These are phyloP conservation scores for Montipora capitata DNA, from an alignment of 92 coral and sea anemone genomes.

Conservation along the genomic window DNA sequence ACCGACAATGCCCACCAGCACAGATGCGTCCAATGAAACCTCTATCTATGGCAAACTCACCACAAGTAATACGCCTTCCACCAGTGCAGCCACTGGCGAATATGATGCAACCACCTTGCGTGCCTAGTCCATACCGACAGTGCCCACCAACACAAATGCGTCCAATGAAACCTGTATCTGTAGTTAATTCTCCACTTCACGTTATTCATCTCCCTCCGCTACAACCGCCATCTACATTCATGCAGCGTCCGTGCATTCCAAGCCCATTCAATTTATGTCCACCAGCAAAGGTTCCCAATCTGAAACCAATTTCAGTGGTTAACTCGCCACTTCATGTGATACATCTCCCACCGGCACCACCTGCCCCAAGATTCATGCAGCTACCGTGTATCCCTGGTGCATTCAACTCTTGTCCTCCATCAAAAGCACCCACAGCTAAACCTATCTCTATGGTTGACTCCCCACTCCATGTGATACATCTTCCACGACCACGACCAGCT, in stretches of 20 bases:
- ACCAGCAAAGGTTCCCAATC: background rate
- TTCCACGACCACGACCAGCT: conserved; percentile 31
- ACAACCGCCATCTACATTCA: background rate
- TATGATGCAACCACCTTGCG: conserved; percentile 59
- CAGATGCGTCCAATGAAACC: background rate
- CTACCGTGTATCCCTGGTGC: conserved; percentile 72
- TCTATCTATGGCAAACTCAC: conserved; percentile 8
- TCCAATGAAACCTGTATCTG: background rate
- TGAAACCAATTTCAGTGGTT: conserved; percentile 4
- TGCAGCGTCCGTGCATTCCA: conserved; percentile 68
- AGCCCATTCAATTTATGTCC: conserved; percentile 42
- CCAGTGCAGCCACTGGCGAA: conserved; percentile 3
- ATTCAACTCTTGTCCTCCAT: conserved; percentile 42
- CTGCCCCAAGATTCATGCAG: conserved; percentile 6
- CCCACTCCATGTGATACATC: conserved; percentile 37
- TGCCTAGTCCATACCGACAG: conserved; percentile 38
- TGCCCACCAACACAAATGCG: conserved; percentile 28
- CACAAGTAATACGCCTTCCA: conserved; percentile 26
- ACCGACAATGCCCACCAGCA: conserved; percentile 39
- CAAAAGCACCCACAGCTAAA: background rate
- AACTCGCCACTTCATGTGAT: conserved; percentile 39
- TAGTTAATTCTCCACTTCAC: conserved; percentile 22
- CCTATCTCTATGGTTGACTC: conserved; percentile 9
- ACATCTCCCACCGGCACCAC: conserved; percentile 33
- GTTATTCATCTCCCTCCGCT: conserved; percentile 33